Conservation (phyloP, 2,888 invertebrate species). For the Leptinotarsa juncta region DNA sequence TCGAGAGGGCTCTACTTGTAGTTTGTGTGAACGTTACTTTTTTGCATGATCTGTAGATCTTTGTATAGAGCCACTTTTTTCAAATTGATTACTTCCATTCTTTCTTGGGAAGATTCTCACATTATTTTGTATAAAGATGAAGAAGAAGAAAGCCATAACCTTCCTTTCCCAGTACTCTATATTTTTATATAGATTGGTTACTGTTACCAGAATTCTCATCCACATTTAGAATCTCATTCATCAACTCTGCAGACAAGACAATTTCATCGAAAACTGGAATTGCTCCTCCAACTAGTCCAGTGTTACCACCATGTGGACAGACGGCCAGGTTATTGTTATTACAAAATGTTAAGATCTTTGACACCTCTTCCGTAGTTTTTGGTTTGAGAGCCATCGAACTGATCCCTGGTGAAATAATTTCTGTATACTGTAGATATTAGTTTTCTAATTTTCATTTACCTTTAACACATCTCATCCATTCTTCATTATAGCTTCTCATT, state of each 20-base stretch:
- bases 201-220: slow-evolving; percentile 69
- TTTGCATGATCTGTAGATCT: no score
- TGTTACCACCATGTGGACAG: slow-evolving; percentile 94
- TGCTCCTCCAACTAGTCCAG: slow-evolving; percentile 93
- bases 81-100: no score
- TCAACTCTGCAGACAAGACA: slow-evolving; percentile 82
- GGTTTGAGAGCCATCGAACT: slow-evolving; percentile 89
- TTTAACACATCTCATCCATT: slow-evolving; percentile 86
- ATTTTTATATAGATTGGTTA: no score
- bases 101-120: no score
- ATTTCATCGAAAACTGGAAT: slow-evolving; percentile 98
- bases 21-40: no score
- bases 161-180: no score
- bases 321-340: slow-evolving; percentile 85
- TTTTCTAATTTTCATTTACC: slow-evolving; percentile 70
- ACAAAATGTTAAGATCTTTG: slow-evolving; percentile 86
- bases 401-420: slow-evolving; percentile 70
- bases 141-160: no score
- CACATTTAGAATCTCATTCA: slow-evolving; percentile 86
- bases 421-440: neutral
- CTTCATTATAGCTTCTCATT: slow-evolving; percentile 84
- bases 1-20: no score
- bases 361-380: slow-evolving; percentile 86
- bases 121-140: no score
- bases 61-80: no score